Conservation (phyloP, 2,113 vertebrate genomes). For the Bambusicola thoracicus region DNA sequence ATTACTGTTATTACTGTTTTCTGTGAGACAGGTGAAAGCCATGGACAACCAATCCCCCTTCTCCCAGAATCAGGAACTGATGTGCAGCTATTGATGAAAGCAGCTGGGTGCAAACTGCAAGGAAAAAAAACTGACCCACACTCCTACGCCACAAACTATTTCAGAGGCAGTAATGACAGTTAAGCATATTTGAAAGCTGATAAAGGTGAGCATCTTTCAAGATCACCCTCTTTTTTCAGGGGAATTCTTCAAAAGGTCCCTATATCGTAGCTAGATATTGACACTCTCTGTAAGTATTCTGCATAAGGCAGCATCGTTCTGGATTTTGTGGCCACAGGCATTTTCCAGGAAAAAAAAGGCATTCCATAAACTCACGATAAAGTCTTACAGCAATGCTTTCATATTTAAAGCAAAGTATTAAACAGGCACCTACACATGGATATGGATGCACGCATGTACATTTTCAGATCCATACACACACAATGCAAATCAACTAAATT, state of each 20-base stretch:
- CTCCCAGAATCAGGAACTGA: neutral
- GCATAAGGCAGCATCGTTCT: neutral
- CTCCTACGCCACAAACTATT: neutral
- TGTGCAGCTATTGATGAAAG: slow-evolving; percentile 10
- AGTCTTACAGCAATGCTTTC: neutral
- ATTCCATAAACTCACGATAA: neutral
- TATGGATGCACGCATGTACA: neutral
- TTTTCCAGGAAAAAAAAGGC: neutral
- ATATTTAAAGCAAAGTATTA: neutral
- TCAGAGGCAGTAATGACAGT: neutral
- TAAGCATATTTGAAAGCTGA: neutral
- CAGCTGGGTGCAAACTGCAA: neutral
- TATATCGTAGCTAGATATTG: neutral
- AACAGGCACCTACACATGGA: neutral
- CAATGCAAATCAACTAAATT: slow-evolving; percentile 19
- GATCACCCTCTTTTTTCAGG: neutral
- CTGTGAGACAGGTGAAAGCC: neutral
- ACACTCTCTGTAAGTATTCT: neutral
- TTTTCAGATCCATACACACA: neutral
- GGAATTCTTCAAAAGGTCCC: neutral
- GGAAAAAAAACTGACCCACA: neutral
- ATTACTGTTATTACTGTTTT: neutral
- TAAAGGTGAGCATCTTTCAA: neutral
- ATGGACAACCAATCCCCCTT: neutral
- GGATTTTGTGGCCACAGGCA: neutral